Percentiles rank a stretch among this genome's conserved stretches.
Evolutionary conservation across 2,113 vertebrate genomes (phyloP).

Genomic region (Siphamia tubifer): DNA sequence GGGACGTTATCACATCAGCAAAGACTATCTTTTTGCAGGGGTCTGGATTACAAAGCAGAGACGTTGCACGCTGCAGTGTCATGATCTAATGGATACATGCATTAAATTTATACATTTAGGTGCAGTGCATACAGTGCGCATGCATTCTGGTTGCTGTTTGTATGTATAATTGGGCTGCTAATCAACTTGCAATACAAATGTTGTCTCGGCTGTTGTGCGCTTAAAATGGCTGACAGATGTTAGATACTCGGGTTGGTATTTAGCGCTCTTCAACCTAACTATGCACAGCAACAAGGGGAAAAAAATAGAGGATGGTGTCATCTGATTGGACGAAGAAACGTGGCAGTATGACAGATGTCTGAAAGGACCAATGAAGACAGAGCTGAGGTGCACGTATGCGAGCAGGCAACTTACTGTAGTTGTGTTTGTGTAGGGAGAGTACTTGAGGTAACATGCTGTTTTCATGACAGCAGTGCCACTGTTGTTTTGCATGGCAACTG

Average conservation of each 20-base stretch:
- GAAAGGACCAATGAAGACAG: slow-evolving; percentile 57
- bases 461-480: slow-evolving; percentile 13
- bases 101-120: slow-evolving; percentile 16
- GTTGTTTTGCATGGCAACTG: slow-evolving; percentile 8
- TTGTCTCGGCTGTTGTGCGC: slow-evolving; percentile 70
- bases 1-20: slow-evolving; percentile 56
- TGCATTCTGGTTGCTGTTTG: slow-evolving; percentile 43
- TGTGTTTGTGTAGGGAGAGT: slow-evolving; percentile 46
- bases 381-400: neutral
- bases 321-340: slow-evolving; percentile 59
- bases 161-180: slow-evolving; percentile 68
- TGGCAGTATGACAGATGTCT: neutral
- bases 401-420: slow-evolving; percentile 15
- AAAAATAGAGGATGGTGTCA: slow-evolving; percentile 27
- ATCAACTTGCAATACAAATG: slow-evolving; percentile 69
- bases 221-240: slow-evolving; percentile 84
- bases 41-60: slow-evolving; percentile 50
- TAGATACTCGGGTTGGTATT: slow-evolving; percentile 79
- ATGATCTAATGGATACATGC: slow-evolving; percentile 33
- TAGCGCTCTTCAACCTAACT: slow-evolving; percentile 81
- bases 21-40: slow-evolving; percentile 50
- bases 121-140: slow-evolving; percentile 23
- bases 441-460: slow-evolving; percentile 45
- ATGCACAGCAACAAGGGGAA: slow-evolving; percentile 62
- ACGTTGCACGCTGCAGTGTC: slow-evolving; percentile 26